These are phyloP conservation scores for Agrotis clavis DNA, from an alignment of 2,888 invertebrate species.

Conservation along the genomic window DNA sequence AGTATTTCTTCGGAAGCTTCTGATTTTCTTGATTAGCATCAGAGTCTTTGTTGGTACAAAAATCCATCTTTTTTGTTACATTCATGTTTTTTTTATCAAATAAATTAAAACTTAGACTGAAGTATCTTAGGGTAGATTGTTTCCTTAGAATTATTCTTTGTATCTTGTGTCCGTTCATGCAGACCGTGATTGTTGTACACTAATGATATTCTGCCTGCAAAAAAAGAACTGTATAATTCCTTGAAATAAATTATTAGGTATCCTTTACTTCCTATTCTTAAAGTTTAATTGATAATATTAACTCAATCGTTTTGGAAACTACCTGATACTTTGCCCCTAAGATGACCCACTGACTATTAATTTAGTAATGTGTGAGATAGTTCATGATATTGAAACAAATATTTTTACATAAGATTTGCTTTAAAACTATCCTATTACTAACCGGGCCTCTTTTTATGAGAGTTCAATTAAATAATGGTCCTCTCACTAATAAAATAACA, in stretches of 20 bases:
- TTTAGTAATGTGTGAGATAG: no score
- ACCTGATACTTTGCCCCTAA: no score
- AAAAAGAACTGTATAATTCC: conserved; percentile 5
- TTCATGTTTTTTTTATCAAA: conserved; percentile 43
- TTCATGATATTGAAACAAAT: not conserved
- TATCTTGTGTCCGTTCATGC: conserved; percentile 49
- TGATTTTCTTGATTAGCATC: conserved; percentile 68
- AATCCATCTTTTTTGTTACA: conserved; percentile 70
- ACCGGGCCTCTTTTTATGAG: not conserved
- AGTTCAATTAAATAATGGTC: not conserved
- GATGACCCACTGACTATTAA: no score
- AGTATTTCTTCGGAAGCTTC: conserved; percentile 81
- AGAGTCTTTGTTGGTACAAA: conserved; percentile 74
- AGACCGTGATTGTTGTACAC: conserved; percentile 23
- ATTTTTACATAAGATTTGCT: conserved; percentile 4
- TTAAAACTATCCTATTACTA: not conserved
- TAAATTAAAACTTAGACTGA: conserved; percentile 55
- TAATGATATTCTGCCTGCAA: conserved; percentile 33
- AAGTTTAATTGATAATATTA: no score
- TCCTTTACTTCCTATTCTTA: no score
- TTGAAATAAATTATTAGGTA: no score
- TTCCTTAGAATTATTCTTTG: conserved; percentile 26
- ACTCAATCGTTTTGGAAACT: not conserved
- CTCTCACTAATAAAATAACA: not conserved
- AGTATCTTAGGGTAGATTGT: conserved; percentile 39